Evolutionary conservation across 2,113 vertebrate species (phyloP).

Genomic region (Athene cunicularia): DNA sequence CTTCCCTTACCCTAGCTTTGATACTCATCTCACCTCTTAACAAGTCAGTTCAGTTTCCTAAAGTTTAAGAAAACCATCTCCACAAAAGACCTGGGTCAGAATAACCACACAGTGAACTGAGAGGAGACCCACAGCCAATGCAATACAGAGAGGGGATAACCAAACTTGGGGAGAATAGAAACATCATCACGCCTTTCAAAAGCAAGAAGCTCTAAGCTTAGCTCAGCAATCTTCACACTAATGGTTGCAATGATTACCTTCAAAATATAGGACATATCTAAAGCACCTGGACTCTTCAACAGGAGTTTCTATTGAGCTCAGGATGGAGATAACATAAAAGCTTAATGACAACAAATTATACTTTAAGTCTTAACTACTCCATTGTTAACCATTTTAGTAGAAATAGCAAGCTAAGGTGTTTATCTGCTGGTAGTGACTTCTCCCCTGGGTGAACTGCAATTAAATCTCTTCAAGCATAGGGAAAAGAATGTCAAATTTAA

Average conservation of each 20-base stretch:
- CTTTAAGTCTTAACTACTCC: slow-evolving; percentile 48
- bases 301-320: background rate
- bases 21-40: background rate
- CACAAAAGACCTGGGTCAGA: background rate
- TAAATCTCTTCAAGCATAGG: slow-evolving; percentile 20
- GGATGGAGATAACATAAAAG: slow-evolving; percentile 31
- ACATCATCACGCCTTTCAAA: background rate
- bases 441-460: slow-evolving; percentile 32
- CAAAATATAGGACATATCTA: background rate
- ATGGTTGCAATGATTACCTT: background rate
- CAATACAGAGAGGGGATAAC: background rate
- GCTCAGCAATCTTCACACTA: background rate
- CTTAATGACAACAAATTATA: slow-evolving; percentile 52
- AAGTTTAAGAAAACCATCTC: background rate
- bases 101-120: background rate
- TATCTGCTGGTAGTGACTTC: slow-evolving; percentile 26
- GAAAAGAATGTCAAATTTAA: slow-evolving; percentile 13
- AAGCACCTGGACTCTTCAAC: background rate
- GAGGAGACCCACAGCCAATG: background rate
- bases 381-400: slow-evolving; percentile 28
- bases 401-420: slow-evolving; percentile 62
- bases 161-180: background rate
- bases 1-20: background rate
- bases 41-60: background rate
- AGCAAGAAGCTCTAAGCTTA: background rate